Conservation (phyloP, 2,797 vertebrate species). For the Alfaro cultratus region DNA sequence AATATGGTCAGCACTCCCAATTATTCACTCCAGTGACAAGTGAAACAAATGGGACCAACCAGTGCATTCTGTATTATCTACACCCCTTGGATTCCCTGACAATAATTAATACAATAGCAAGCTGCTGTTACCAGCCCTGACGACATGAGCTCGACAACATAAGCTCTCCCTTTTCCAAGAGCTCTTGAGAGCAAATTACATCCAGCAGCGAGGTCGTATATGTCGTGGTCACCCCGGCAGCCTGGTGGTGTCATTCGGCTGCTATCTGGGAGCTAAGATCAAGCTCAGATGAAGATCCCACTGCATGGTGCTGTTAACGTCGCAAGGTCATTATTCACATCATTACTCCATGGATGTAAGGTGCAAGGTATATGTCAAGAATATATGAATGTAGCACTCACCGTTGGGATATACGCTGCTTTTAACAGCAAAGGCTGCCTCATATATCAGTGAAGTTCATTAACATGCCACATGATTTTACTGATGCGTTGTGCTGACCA, state of each 20-base stretch:
- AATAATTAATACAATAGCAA: constrained; percentile 86
- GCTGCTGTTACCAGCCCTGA: constrained; percentile 79
- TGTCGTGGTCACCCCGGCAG: constrained; percentile 42
- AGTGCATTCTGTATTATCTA: constrained; percentile 86
- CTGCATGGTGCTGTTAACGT: constrained; percentile 59
- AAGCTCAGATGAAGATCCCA: constrained; percentile 60
- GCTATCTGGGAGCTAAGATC: constrained; percentile 39
- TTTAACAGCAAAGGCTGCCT: constrained; percentile 45
- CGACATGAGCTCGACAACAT: constrained; percentile 78
- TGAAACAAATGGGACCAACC: constrained; percentile 85
- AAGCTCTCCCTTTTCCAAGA: constrained; percentile 75
- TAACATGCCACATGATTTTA: constrained; percentile 53
- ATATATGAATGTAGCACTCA: constrained; percentile 54
- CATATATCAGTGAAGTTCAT: constrained; percentile 51
- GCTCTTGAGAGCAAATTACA: constrained; percentile 71
- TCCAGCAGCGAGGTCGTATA: constrained; percentile 56
- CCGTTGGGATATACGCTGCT: constrained; percentile 36
- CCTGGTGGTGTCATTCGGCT: constrained; percentile 36
- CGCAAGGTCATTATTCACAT: constrained; percentile 69
- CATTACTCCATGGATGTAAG: constrained; percentile 70
- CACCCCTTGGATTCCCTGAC: constrained; percentile 84
- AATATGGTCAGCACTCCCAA: constrained; percentile 88
- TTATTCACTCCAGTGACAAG: constrained; percentile 88
- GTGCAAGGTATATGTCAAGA: constrained; percentile 63
- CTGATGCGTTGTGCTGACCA: constrained; percentile 53